Conservation (phyloP, 2,888 invertebrate genomes). For the Drosophila ezoana region DNA sequence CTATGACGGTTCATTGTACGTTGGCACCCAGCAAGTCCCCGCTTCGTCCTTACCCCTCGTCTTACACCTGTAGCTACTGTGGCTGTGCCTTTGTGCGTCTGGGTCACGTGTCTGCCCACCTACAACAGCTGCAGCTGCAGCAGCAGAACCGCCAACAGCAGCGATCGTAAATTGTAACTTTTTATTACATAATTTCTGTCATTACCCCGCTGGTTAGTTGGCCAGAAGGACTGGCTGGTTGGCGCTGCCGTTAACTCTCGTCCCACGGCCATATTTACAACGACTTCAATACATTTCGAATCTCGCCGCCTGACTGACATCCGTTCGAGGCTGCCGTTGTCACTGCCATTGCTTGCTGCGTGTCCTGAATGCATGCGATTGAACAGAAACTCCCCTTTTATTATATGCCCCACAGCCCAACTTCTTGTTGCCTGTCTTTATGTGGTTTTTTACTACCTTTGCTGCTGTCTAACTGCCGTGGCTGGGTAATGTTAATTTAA, state of each 20-base stretch:
- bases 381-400: slow-evolving; percentile 3
- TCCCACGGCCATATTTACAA: slow-evolving; percentile 75
- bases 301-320: slow-evolving; percentile 69
- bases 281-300: slow-evolving; percentile 80
- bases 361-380: slow-evolving; percentile 70
- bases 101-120: slow-evolving; percentile 64
- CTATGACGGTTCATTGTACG: slow-evolving; percentile 80
- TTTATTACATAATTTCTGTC: slow-evolving; percentile 83
- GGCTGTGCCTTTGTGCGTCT: slow-evolving; percentile 26
- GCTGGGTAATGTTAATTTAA: slow-evolving; percentile 72
- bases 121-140: slow-evolving; percentile 18
- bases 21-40: slow-evolving; percentile 14
- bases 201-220: slow-evolving; percentile 71
- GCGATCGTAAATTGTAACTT: slow-evolving; percentile 82
- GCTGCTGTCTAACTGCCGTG: slow-evolving; percentile 41
- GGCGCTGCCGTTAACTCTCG: slow-evolving; percentile 60
- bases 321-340: slow-evolving; percentile 27
- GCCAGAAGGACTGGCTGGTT: slow-evolving; percentile 49
- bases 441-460: slow-evolving; percentile 61
- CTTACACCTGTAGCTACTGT: slow-evolving; percentile 62
- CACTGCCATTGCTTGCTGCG: slow-evolving; percentile 64
- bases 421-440: slow-evolving; percentile 30
- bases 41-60: neutral
- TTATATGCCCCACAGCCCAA: neutral
- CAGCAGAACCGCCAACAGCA: slow-evolving; percentile 44